phyloP scores from a whole-genome alignment of 1,140 invertebrate species.

The Aphelenchoides avenae region DNA sequence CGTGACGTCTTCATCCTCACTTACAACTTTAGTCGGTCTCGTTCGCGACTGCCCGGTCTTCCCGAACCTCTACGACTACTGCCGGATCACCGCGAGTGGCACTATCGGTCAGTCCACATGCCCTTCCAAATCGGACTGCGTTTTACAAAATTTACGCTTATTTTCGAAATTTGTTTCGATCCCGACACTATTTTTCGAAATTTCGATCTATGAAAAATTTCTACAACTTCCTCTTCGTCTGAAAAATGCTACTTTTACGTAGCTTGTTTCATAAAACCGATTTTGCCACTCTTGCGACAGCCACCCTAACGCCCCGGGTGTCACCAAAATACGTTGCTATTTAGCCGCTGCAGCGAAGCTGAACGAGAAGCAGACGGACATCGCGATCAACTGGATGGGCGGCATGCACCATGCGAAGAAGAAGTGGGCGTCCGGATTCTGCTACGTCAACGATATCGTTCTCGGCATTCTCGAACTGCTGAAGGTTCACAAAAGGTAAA shows the following conservation, averaged over 20 bases:
- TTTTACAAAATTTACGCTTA: no score
- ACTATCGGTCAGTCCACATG: no score
- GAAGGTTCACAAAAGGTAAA: slow-evolving; percentile 68
- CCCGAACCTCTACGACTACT: slow-evolving; percentile 92
- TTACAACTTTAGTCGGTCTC: slow-evolving; percentile 74
- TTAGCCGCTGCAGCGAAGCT: slow-evolving; percentile 83
- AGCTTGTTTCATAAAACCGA: no score
- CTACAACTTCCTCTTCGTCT: no score
- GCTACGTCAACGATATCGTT: slow-evolving; percentile 94
- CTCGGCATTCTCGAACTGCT: slow-evolving; percentile 84
- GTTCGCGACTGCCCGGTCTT: slow-evolving; percentile 97
- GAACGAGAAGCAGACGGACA: slow-evolving; percentile 91
- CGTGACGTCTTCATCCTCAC: slow-evolving; percentile 80
- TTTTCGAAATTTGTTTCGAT: no score
- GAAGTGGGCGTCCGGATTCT: slow-evolving; percentile 86
- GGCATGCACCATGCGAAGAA: slow-evolving; percentile 96
- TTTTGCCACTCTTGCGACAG: no score
- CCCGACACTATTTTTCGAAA: no score
- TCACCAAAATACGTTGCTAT: no score
- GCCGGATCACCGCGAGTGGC: slow-evolving; percentile 93
- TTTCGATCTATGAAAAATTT: no score
- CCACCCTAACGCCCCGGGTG: no score
- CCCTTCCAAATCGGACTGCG: no score
- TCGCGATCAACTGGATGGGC: slow-evolving; percentile 96
- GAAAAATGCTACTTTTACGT: no score